phyloP scores from a whole-genome alignment of 2,888 invertebrate species.

The Leucophenga maculata region DNA sequence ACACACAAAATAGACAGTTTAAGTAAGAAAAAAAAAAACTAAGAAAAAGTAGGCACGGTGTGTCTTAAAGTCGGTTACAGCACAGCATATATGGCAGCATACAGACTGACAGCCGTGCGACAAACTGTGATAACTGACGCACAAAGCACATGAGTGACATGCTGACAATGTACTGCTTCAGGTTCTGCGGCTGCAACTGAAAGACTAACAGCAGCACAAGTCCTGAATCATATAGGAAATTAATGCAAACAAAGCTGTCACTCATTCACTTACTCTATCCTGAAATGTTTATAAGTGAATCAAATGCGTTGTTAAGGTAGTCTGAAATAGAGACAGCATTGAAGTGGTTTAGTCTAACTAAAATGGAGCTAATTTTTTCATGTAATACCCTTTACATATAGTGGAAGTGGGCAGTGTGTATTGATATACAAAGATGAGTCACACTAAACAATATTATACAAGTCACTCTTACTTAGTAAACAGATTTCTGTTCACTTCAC shows the following conservation, averaged over 20 bases:
- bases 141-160: neutral
- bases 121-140: neutral
- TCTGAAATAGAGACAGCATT: no score
- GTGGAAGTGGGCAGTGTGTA: no score
- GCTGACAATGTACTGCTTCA: neutral
- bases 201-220: neutral
- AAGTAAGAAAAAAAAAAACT: neutral
- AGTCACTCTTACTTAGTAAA: no score
- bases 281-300: neutral
- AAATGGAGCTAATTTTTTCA: no score
- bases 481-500: no score
- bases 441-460: no score
- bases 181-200: no score
- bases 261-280: no score
- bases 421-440: no score
- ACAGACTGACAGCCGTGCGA: conserved; percentile 5
- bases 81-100: conserved; percentile 8
- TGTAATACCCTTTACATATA: no score
- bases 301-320: neutral
- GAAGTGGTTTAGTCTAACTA: no score
- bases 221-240: conserved; percentile 2
- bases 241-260: no score
- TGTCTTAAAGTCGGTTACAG: neutral
- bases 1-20: neutral
- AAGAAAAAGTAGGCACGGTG: neutral